phyloP scores from a whole-genome alignment of 1,140 invertebrate species.

The Saccostrea echinata region DNA sequence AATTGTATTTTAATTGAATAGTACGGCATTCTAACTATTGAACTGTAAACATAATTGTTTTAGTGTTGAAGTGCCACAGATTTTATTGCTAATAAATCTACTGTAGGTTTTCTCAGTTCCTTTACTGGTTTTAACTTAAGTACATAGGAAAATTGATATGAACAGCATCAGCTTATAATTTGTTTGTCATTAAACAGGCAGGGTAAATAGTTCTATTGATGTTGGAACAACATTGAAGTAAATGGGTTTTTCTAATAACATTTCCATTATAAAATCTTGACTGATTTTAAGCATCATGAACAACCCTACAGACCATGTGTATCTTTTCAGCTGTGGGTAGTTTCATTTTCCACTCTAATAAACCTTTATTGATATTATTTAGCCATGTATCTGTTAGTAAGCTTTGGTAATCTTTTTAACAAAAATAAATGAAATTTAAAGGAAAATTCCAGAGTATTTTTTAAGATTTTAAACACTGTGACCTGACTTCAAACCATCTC shows the following conservation, averaged over 20 bases:
- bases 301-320: not conserved
- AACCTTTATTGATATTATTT: conserved; percentile 17
- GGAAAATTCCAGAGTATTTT: conserved; percentile 16
- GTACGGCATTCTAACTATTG: not conserved
- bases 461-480: conserved; percentile 11
- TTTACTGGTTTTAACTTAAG: not conserved
- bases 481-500: not conserved
- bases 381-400: not conserved
- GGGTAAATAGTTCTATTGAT: not conserved
- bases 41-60: conserved; percentile 24
- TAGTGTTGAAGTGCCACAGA: not conserved
- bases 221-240: not conserved
- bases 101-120: not conserved
- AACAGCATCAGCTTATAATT: conserved; percentile 22
- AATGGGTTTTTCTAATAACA: conserved; percentile 30
- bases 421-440: conserved; percentile 6
- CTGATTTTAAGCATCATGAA: not conserved
- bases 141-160: conserved; percentile 5
- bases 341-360: conserved; percentile 27
- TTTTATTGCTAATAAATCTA: conserved; percentile 10
- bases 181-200: conserved; percentile 19
- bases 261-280: not conserved
- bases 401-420: not conserved
- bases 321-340: not conserved
- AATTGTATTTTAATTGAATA: conserved; percentile 31